Evolutionary conservation across 2,113 vertebrate species (phyloP), one percentile per base, ranked within the genome.

Genomic region (Argyrosomus japonicus): DNA sequence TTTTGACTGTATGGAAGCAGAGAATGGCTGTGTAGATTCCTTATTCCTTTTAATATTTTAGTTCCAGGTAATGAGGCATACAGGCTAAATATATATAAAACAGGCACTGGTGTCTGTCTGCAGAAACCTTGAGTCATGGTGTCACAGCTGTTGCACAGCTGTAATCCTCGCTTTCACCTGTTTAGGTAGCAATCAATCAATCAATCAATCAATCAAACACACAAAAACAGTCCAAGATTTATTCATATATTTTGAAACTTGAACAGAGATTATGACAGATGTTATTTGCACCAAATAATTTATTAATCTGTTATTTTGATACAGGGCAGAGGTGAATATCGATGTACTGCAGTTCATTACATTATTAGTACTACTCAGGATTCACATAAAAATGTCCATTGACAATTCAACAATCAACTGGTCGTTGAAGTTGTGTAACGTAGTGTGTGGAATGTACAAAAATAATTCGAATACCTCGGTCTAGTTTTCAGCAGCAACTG

Each of bases 401-500:
- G 23, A 75, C 69, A 75, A 15, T 58, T 72, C 21, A 87, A 91
- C 91, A 90, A 89, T 89, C 90, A 85, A 21, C 71, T 71, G 88
- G 89, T 90, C 89, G 81, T 27, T 79, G 79, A 80, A 53, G 50
- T 32, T 5, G 14, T 60, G 29, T 25, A n/a, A 72, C 32, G 5
- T 7, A 1, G 53, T 76, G 62, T 75, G 43, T 67, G 60, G 8
- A 51, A 80, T 90, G 60, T 87, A 86, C 27, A 84, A 85, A 88
- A 91, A 87, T 63, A 85, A 81, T 27, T 68, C n/a, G 57, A 68
- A 64, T 15, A 63, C 32, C 19, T 77, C 36, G 14, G 43, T 76
- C 17, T 19, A 27, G 71, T 77, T 86, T 84, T 80, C 56, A 82
- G 68, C 71, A 67, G 68, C 72, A 71, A 0, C 83, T 56, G 23